Base-by-base conservation (phyloP, 1,140 invertebrate genomes). In the Tetramorium simillimum region DNA sequence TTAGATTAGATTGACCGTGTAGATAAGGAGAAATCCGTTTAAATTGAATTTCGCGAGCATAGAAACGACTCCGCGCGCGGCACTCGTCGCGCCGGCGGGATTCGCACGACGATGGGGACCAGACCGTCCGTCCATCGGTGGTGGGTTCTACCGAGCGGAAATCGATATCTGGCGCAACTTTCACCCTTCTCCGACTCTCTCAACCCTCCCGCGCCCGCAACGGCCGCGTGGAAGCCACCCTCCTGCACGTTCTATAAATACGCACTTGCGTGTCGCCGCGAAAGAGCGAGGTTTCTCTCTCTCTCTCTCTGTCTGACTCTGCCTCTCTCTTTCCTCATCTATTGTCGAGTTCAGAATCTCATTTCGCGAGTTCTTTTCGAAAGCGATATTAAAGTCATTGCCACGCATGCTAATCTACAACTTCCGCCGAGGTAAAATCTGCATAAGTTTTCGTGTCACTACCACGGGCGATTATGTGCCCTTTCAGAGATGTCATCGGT, bases 121-220 rank as follows among this genome's bases (percentile, higher is more conserved):
- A 33, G 33, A 33, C 18, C 40, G 67, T 58, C 24, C 51, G 37
- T 70, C 51, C 46, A 77, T 70, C 43, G 49, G 49, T 21, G 65
- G 63, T 21, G 75, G 40, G 51, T 77, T 77, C 40, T 14, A 65
- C 69, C 70, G n/a, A 56, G 46, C 58, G 46, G 62, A 85, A 88
- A 88, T 88, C 87, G 85, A 88, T 88, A 88, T 88, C 85, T 81
- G 87, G 82, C 87, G 58, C 76, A 82, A 81, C 85, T 86, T 82
- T 87, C 87, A 75, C 69, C 87, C 85, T 70, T 69, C 85, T 82
- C 40, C 18, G 33, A 4, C 69, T 51, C 78, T 37, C 43, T 51
- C 73, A n/a, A 6, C 40, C 81, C 81, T 65, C 33, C 67, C 46
- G 62, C 24, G 78, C n/a, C 21, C 18, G 16, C 46, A 67, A 28